Base-by-base conservation (phyloP, 92 coral and sea anemone species). In the Epizoanthus fatuus region DNA sequence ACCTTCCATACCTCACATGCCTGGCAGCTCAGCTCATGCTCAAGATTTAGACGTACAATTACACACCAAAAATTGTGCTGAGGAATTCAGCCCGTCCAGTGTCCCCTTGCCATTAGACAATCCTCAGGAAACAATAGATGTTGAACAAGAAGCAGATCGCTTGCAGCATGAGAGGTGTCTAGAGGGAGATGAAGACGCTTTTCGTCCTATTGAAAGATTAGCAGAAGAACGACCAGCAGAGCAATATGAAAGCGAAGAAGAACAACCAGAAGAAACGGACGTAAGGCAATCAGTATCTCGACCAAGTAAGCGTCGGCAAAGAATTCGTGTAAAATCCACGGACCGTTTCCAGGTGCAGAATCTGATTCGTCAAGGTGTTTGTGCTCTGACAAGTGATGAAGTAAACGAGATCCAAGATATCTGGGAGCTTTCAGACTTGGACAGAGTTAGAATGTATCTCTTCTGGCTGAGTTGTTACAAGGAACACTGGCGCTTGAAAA, bases 171-270 rank as follows among this genome's bases (percentile, higher is more conserved):
- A 89, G 16, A 85, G 93, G 54, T 80, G 76, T 37, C 45, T 85
- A 22, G 76, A 70, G 17, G 86, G 90, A 10, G 90, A 89, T 2
- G 93, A 85, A 45, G 81, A 85, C 65, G 91, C 84, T 59, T 88
- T 81, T 54, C 51, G 67, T 35, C 87, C 91, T 14, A 81, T 88
- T 20, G 54, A 20, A 58, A 47, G 19, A 11, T 7, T 10, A 40
- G 55, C 59, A 4, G 20, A 59, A 3, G 63, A 57, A 62, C 38
- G 25, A 4, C 12, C 19, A n/a, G 69, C 51, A 59, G 10, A 13
- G 62, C 29, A 38, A 16, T 11, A n/a, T 38, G 81, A 76, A 40
- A 76, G 3, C 37, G 39, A 59, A 4, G 22, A 37, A 11, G 58
- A 76, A 20, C 81, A 59, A 76, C 45, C 81, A 57, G 67, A 56